Evolutionary conservation across 2,797 vertebrate genomes (phyloP), one percentile per base, ranked within the genome.

Genomic region (Syngnathus acus): DNA sequence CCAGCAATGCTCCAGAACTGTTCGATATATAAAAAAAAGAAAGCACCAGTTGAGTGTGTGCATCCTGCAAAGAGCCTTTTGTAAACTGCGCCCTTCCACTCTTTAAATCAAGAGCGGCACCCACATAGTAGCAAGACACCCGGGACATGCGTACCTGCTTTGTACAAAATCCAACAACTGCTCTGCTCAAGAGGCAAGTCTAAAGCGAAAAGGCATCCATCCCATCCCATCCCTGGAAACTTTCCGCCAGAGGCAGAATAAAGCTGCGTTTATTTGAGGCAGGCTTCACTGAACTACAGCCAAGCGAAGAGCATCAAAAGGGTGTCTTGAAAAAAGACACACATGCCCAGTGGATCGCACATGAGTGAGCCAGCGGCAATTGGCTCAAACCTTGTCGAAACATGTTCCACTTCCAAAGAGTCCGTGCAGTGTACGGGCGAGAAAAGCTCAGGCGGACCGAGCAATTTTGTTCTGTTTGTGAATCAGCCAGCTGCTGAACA

Each of bases 181-280:
- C 59, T 23, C 21, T 43, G 40, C 59, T 43, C 59, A 62, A 40
- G 40, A 62, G 59, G 59, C 59, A 43, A 23, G 39, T 43, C 40
- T 7, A 26, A 62, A 62, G 39, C n/a, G n/a, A 43, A 62, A 62
- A 62, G 2, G 40, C 38, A 23, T 32, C 32, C 32, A 32, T 62
- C 59, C 14, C 59, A 62, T 62, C 59, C 14, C 59, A 62, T 62
- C 40, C 59, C 40, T 62, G n/a, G 38, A 43, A 62, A 62, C n/a
- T 43, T 62, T 62, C 59, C 1, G 40, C 16, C 40, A 42, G 59
- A 62, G 59, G 21, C 11, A 43, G 59, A 62, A 62, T 62, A 42
- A 62, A 43, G 59, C 39, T 43, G 13, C n/a, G 45, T 13, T 42
- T 62, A 62, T 45, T 62, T 62, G 60, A 62, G 21, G 40, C 42